phyloP scores from a whole-genome alignment of 2,113 vertebrate genomes.

The Thalassoma bifasciatum region DNA sequence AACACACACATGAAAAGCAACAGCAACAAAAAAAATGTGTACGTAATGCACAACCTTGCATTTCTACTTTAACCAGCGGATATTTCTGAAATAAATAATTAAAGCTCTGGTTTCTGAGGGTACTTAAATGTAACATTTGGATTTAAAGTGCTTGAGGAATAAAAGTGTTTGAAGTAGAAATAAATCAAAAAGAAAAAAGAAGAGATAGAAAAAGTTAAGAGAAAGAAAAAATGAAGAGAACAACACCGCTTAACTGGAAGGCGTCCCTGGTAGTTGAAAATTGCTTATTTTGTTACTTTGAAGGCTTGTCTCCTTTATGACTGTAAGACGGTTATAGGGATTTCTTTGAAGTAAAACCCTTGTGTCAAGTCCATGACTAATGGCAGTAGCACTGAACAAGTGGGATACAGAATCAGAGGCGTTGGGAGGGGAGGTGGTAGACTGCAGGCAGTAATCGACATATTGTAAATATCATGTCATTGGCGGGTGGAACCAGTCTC shows the following conservation, averaged over 20 bases:
- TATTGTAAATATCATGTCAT: slow-evolving; percentile 72
- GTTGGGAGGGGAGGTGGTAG: slow-evolving; percentile 70
- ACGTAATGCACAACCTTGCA: slow-evolving; percentile 37
- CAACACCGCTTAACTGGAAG: slow-evolving; percentile 82
- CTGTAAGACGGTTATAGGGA: slow-evolving; percentile 82
- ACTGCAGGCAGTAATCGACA: slow-evolving; percentile 78
- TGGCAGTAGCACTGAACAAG: slow-evolving; percentile 80
- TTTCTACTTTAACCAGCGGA: slow-evolving; percentile 35
- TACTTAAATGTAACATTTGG: slow-evolving; percentile 64
- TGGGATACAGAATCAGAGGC: slow-evolving; percentile 74
- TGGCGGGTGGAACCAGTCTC: slow-evolving; percentile 70
- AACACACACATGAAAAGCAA: slow-evolving; percentile 40
- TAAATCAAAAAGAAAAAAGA: slow-evolving; percentile 24
- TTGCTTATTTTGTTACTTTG: slow-evolving; percentile 85
- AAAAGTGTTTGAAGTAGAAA: slow-evolving; percentile 59
- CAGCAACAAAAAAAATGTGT: slow-evolving; percentile 20
- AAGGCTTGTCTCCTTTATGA: slow-evolving; percentile 87
- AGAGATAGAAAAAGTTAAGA: slow-evolving; percentile 15
- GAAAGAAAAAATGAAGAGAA: slow-evolving; percentile 67
- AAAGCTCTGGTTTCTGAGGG: slow-evolving; percentile 77
- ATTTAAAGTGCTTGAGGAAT: slow-evolving; percentile 83
- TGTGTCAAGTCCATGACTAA: slow-evolving; percentile 80
- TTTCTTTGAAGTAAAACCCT: slow-evolving; percentile 79
- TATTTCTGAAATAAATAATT: slow-evolving; percentile 67
- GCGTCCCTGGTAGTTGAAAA: slow-evolving; percentile 85